Evolutionary conservation across 1,140 invertebrate species (phyloP), one percentile per base, ranked within the genome.

Genomic region (Macrostomum lignano): DNA sequence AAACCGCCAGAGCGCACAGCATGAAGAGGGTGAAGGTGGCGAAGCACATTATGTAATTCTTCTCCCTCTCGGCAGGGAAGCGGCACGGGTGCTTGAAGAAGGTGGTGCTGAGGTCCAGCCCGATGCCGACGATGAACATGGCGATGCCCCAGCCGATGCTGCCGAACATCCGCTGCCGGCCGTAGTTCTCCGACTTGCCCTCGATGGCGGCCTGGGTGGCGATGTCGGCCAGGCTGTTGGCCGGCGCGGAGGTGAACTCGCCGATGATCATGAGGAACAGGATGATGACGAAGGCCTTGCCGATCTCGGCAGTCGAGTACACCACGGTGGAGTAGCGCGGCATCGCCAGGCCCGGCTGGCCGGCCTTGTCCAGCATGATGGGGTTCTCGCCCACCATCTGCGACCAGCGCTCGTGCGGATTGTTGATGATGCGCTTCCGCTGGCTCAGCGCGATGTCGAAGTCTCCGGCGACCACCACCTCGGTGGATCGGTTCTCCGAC

Each of bases 1-100:
- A 81, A 7, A 75, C 74, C 19, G 86, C 72, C 10, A 91, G 64
- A 1, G 86, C 81, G 33, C 75, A 77, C 2, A 75, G 73, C 82
- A 96, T 94, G 1, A 94, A 63, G 7, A 93, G 76, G 15, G 79
- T 79, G 58, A 93, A 96, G 10, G 82, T 82, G 0, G 81, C 77
- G 55, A 96, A 98, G 55, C 86, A 96, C 28, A 93, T 79, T 3
- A 79, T 88, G 53, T 98, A 98, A 52, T 94, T 94, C 47, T 88
- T 81, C 35, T 69, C 66, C 3, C 42, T 40, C 9, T 38, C 33
- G 3, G 69, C 72, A 30, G 46, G 41, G 11, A 40, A 36, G 1
- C 69, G 71, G 48, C 86, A 94, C 0, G 82, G 82, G 42, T 65
- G 63, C 35, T 61, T 50, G 67, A 74, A 61, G 74, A 96, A 45